Evolutionary conservation across 64 coral and sea anemone genomes (phyloP).

Genomic region (Astreopora myriophthalma): DNA sequence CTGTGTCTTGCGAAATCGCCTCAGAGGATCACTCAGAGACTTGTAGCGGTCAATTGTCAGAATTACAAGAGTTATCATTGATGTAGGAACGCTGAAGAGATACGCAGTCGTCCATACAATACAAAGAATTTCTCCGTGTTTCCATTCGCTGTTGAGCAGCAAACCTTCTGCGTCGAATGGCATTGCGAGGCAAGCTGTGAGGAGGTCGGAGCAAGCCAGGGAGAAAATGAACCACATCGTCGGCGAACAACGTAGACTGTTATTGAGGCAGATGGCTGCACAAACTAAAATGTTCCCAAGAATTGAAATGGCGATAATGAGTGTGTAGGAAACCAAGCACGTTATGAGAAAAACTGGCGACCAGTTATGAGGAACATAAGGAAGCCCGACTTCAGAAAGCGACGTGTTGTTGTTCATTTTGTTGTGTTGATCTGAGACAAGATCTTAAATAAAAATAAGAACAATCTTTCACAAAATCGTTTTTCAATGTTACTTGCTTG

Average conservation of each 20-base stretch:
- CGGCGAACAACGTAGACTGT: conserved; percentile 64
- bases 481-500: neutral
- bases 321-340: neutral
- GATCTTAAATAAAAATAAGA: neutral
- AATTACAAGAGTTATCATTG: conserved; percentile 76
- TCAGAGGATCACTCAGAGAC: conserved; percentile 78
- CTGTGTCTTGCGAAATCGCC: conserved; percentile 56
- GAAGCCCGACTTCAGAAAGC: neutral
- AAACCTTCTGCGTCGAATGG: conserved; percentile 76
- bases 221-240: conserved; percentile 88
- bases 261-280: conserved; percentile 61
- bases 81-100: conserved; percentile 72
- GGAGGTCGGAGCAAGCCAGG: conserved; percentile 83
- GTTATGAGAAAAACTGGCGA: neutral
- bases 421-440: neutral
- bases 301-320: conserved; percentile 75
- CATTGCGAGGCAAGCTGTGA: conserved; percentile 82
- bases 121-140: conserved; percentile 57
- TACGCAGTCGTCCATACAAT: conserved; percentile 84
- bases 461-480: neutral
- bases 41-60: conserved; percentile 86
- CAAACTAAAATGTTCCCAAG: conserved; percentile 82
- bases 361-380: neutral
- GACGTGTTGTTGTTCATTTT: conserved; percentile 41
- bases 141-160: conserved; percentile 32